Evolutionary conservation across 2,797 vertebrate species (phyloP).

Genomic region (Morelia viridis): DNA sequence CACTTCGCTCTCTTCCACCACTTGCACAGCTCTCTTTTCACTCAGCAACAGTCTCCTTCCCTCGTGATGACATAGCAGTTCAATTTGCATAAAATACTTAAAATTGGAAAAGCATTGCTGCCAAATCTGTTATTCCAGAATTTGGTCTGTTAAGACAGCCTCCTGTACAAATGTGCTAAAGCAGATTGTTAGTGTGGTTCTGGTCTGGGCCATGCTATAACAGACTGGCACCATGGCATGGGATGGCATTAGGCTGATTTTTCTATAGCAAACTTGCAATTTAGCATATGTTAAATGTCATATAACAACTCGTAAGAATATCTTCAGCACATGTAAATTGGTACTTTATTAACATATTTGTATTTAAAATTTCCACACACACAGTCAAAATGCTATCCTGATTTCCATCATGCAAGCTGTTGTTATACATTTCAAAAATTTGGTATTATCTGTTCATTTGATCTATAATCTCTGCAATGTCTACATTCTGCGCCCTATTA

Average conservation of each 20-base stretch:
- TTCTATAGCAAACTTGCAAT: background rate
- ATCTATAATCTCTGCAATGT: background rate
- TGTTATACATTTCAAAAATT: background rate
- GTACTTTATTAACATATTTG: background rate
- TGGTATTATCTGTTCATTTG: background rate
- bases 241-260: background rate
- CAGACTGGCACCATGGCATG: background rate
- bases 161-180: slow-evolving; percentile 50
- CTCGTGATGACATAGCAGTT: slow-evolving; percentile 18
- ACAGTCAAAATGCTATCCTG: background rate
- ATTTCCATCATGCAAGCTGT: background rate
- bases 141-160: slow-evolving; percentile 39
- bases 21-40: background rate
- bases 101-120: slow-evolving; percentile 35
- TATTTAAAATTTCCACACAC: slow-evolving; percentile 2
- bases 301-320: background rate
- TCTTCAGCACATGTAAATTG: background rate
- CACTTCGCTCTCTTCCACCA: background rate
- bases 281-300: too few relatives aligned
- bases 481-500: background rate
- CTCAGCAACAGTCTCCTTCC: background rate
- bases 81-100: slow-evolving; percentile 39
- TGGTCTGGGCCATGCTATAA: background rate
- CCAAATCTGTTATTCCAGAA: slow-evolving; percentile 40
- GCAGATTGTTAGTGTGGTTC: slow-evolving; percentile 31